Evolutionary conservation across 2,888 invertebrate species (phyloP).

Genomic region (Lepas anatifera): DNA sequence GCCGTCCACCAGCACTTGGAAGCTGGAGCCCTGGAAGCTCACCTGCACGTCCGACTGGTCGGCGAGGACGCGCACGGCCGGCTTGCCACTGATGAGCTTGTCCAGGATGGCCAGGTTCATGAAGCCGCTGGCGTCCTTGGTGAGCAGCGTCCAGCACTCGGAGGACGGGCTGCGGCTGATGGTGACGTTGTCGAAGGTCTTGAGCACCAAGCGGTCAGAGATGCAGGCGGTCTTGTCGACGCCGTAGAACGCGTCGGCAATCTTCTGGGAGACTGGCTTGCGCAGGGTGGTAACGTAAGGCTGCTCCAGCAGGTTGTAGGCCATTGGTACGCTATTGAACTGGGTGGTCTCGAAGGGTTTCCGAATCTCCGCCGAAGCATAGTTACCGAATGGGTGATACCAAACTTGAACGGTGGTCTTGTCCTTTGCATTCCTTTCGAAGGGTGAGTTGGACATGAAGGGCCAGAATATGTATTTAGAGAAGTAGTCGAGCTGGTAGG

Average conservation of each 20-base stretch:
- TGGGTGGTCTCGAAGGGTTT: background rate
- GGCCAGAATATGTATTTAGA: background rate
- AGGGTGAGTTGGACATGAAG: background rate
- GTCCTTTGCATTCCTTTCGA: background rate
- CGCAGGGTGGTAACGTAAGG: background rate
- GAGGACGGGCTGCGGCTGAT: background rate
- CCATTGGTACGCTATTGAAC: background rate
- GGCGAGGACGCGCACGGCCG: background rate
- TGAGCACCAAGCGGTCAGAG: slow-evolving; percentile 26
- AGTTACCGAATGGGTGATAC: background rate
- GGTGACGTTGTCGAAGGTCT: slow-evolving; percentile 25
- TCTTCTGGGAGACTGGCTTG: background rate
- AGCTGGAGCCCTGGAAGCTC: too few species aligned
- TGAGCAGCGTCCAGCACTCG: background rate
- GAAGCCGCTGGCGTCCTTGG: background rate
- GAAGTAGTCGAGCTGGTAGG: background rate
- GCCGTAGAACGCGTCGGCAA: background rate
- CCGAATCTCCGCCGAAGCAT: background rate
- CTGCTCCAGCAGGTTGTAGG: background rate
- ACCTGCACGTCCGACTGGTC: background rate
- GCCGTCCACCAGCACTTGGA: background rate
- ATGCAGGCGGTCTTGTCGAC: slow-evolving; percentile 22
- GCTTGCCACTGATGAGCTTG: too few species aligned
- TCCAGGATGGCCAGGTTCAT: background rate
- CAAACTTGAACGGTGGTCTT: background rate